A percentile compares a stretch with the other conserved stretches of the same genome.
These are phyloP conservation scores for Cremastinae sp. DNA, from an alignment of 2,888 invertebrate genomes.

Conservation along the genomic window DNA sequence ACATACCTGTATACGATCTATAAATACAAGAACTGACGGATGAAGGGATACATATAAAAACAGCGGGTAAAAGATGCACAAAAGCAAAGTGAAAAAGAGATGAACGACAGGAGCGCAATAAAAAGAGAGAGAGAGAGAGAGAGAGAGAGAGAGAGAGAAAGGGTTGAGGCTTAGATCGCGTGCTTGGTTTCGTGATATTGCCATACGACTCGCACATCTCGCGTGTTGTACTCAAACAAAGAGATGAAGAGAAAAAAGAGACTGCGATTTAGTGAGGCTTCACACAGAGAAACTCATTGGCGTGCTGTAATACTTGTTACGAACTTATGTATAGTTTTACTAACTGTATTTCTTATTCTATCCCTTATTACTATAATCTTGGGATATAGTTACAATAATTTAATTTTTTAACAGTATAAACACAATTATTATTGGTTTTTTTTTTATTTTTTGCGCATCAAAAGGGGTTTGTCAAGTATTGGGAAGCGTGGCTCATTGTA, in stretches of 20 bases:
- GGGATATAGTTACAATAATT: neutral
- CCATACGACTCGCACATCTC: constrained; percentile 51
- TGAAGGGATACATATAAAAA: constrained; percentile 35
- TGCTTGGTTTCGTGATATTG: constrained; percentile 52
- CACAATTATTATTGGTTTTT: neutral
- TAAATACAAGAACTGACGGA: constrained; percentile 37
- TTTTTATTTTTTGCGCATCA: no score
- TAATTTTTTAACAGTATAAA: neutral
- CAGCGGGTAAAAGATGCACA: constrained; percentile 15
- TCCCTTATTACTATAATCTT: constrained; percentile 17
- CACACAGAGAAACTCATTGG: constrained; percentile 30
- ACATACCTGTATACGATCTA: constrained; percentile 41
- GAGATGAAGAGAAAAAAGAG: neutral
- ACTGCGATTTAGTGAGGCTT: constrained; percentile 3
- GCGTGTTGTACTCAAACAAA: constrained; percentile 43
- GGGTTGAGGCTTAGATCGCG: constrained; percentile 58
- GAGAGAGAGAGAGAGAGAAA: neutral
- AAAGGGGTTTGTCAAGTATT: no score
- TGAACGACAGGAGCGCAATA: neutral
- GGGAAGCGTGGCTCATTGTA: no score
- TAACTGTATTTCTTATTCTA: constrained; percentile 19
- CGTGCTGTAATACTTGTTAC: constrained; percentile 24
- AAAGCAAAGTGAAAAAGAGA: no score
- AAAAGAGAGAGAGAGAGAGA: constrained; percentile 1
- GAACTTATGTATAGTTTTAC: constrained; percentile 22